phyloP scores from a whole-genome alignment of 2,888 invertebrate genomes.

The Mesoligia furuncula region DNA sequence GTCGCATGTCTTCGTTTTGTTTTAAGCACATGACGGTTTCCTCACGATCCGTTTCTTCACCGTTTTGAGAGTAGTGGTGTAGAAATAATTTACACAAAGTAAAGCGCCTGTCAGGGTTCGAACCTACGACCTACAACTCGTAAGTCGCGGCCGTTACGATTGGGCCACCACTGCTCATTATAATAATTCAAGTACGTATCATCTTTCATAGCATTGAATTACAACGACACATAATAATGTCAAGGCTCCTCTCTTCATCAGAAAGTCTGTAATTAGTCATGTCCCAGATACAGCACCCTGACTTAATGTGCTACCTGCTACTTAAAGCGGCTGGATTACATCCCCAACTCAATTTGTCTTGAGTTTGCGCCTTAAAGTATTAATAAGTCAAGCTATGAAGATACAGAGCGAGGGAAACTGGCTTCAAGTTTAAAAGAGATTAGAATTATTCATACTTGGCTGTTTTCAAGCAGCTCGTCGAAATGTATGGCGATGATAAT shows the following conservation, averaged over 20 bases:
- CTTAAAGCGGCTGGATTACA: constrained; percentile 47
- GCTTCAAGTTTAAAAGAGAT: constrained; percentile 26
- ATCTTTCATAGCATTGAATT: constrained; percentile 16
- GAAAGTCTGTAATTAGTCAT: constrained; percentile 62
- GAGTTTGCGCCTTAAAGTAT: constrained; percentile 41
- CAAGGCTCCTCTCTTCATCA: constrained; percentile 12
- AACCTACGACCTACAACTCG: no score
- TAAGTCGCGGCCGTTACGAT: no score
- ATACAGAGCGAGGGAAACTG: constrained; percentile 13
- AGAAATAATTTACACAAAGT: no score
- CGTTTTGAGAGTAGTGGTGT: no score
- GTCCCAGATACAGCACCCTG: constrained; percentile 44
- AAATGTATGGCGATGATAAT: neutral
- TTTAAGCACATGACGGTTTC: no score
- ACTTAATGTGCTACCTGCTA: constrained; percentile 51
- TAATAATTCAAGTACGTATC: neutral
- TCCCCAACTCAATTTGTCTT: constrained; percentile 56
- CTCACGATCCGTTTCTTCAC: no score
- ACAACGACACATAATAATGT: constrained; percentile 34
- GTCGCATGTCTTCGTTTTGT: no score
- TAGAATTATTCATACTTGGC: constrained; percentile 33
- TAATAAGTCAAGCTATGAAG: constrained; percentile 40
- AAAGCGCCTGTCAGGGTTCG: no score
- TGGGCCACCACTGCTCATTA: no score
- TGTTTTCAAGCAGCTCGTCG: constrained; percentile 8